A percentile compares a stretch with the other conserved stretches of the same genome.
Evolutionary conservation across 2,888 invertebrate genomes (phyloP).

Genomic region (Hetaerina titia): DNA sequence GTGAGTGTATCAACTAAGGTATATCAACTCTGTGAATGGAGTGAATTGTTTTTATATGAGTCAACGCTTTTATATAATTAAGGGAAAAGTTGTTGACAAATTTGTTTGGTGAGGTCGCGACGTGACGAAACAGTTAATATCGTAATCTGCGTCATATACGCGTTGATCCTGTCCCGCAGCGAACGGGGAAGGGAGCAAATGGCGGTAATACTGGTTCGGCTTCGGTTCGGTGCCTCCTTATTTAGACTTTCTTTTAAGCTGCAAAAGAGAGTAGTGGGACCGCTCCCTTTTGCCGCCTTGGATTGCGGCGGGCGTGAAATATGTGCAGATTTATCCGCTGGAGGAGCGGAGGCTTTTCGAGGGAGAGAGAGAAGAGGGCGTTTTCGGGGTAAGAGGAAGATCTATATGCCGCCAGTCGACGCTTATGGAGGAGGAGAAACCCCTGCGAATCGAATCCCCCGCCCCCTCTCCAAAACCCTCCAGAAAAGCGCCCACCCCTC

Average conservation of each 20-base stretch:
- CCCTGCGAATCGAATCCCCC: not conserved
- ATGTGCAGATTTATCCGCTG: not conserved
- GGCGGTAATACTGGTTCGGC: too few species aligned
- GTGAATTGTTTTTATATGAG: too few species aligned
- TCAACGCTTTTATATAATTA: too few species aligned
- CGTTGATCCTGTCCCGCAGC: too few species aligned
- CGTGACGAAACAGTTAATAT: too few species aligned
- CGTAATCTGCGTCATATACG: too few species aligned
- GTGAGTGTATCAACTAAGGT: too few species aligned
- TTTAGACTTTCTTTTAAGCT: not conserved
- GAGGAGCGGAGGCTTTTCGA: not conserved
- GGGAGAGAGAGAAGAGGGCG: not conserved
- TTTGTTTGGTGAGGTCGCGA: too few species aligned
- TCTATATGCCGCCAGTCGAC: not conserved
- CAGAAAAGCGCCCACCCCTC: not conserved
- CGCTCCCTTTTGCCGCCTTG: not conserved
- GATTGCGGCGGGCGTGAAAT: not conserved
- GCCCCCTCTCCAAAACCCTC: not conserved
- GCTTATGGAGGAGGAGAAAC: slow-evolving; percentile 8
- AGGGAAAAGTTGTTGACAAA: too few species aligned
- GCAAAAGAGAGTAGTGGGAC: not conserved
- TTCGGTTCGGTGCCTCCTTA: not conserved
- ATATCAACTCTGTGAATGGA: too few species aligned
- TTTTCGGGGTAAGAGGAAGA: not conserved
- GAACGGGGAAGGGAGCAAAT: too few species aligned